Base-by-base conservation (phyloP, 2,113 vertebrate genomes). In the Hyaena hyaena region DNA sequence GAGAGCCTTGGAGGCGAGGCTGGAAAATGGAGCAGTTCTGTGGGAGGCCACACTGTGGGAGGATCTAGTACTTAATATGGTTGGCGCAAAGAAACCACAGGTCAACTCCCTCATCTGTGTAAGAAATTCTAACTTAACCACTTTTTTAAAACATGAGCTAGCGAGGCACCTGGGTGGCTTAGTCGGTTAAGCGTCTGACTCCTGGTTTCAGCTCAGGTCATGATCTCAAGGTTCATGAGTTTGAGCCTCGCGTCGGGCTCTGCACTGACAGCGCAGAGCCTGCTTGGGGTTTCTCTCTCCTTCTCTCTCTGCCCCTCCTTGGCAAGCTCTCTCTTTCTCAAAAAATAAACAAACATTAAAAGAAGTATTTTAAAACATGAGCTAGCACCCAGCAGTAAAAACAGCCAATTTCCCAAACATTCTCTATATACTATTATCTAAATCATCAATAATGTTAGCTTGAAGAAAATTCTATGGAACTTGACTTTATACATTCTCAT, bases 71-170 rank as follows among this genome's bases (percentile, higher is more conserved):
- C 5, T 61, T n/a, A 73, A 21, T n/a, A 55, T 1, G 45, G 28
- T 96, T 61, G 53, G 33, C 50, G n/a, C 21, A 7, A 89, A 84
- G 23, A 86, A 71, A 86, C 16, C 80, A 90, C 63, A 39, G 53
- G 31, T 94, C 15, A 58, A 68, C 68, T 69, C 9, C 48, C 61
- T 77, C 55, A 50, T 43, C 48, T 80, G 8, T 73, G 4, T 2
- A 65, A 90, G 19, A 85, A 79, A 43, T 39, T 39, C 63, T 85
- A 45, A 39, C 26, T 77, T 68, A 76, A 10, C 31, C 11, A 71
- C n/a, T 69, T 83, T 91, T 45, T 10, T 17, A 89, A 92, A 96
- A 88, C 10, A 92, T 53, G 53, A 92, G 48, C 26, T 65, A 58
- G 83, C 15, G 19, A 24, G 58, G 58, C 58, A 23, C 19, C 58